A percentile compares a stretch with the other conserved stretches of the same genome.
phyloP scores from a whole-genome alignment of 1,140 invertebrate genomes.

The Yoshiicerus persimilis region DNA sequence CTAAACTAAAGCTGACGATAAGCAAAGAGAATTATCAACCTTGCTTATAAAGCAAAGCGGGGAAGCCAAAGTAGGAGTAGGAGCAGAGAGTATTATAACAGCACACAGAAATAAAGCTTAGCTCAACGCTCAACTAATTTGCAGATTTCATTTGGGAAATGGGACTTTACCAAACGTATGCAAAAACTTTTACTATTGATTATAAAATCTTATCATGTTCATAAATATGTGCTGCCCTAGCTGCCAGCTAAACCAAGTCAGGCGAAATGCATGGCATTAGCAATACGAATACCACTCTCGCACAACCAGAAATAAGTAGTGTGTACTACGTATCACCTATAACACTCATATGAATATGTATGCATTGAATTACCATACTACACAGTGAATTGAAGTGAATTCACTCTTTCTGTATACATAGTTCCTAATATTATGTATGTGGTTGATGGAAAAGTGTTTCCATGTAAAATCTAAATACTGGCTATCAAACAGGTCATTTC shows the following conservation, averaged over 20 bases:
- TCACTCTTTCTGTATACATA: background rate
- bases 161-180: background rate
- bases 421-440: too few species aligned
- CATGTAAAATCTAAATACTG: too few species aligned
- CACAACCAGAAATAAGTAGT: background rate
- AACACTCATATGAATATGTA: background rate
- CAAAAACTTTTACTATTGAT: constrained; percentile 23
- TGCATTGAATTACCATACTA: background rate
- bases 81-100: background rate
- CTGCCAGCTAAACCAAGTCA: background rate
- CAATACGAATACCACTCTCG: background rate
- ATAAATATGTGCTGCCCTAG: background rate
- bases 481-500: too few species aligned
- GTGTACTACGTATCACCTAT: background rate
- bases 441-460: too few species aligned
- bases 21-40: background rate
- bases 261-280: background rate
- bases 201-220: constrained; percentile 5
- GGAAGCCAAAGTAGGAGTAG: background rate
- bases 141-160: constrained; percentile 24
- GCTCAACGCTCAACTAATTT: background rate
- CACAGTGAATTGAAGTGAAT: too few species aligned
- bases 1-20: background rate
- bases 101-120: background rate
- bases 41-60: background rate